A percentile compares a stretch with the other conserved stretches of the same genome.
Conservation (phyloP, 2,113 vertebrate genomes). For the Mungos mungo region DNA sequence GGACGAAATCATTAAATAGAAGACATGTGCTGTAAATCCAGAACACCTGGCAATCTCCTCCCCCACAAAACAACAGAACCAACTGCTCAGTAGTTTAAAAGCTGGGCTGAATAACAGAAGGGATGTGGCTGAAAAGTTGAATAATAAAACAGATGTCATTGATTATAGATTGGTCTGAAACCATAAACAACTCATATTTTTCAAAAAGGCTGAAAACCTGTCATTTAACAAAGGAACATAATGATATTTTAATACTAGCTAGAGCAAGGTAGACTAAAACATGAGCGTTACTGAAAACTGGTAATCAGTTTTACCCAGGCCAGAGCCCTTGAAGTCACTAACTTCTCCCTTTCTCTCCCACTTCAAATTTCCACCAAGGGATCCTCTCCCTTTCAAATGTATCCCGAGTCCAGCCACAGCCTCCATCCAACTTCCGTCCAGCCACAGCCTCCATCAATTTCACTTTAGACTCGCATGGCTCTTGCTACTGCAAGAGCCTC, state of each 20-base stretch:
- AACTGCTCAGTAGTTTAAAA: not conserved
- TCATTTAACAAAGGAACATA: not conserved
- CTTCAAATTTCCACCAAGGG: not conserved
- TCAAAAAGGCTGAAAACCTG: not conserved
- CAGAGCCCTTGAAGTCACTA: not conserved
- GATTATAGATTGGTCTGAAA: not conserved
- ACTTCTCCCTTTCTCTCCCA: not conserved
- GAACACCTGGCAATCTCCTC: not conserved
- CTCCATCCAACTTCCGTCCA: not conserved
- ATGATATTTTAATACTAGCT: not conserved
- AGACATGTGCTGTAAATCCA: not conserved
- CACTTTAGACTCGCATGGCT: not conserved
- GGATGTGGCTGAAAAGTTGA: not conserved
- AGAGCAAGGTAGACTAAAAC: not conserved
- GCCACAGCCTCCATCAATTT: not conserved
- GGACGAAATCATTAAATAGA: not conserved
- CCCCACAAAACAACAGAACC: not conserved
- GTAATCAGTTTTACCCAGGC: not conserved
- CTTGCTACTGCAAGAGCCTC: not conserved
- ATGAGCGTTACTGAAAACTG: not conserved
- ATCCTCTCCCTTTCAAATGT: not conserved
- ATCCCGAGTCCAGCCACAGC: not conserved
- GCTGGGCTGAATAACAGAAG: not conserved
- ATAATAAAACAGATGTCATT: not conserved
- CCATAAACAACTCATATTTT: not conserved